Evolutionary conservation across 2,113 vertebrate genomes (phyloP), one percentile per base, ranked within the genome.

Genomic region (Callopanchax toddi): DNA sequence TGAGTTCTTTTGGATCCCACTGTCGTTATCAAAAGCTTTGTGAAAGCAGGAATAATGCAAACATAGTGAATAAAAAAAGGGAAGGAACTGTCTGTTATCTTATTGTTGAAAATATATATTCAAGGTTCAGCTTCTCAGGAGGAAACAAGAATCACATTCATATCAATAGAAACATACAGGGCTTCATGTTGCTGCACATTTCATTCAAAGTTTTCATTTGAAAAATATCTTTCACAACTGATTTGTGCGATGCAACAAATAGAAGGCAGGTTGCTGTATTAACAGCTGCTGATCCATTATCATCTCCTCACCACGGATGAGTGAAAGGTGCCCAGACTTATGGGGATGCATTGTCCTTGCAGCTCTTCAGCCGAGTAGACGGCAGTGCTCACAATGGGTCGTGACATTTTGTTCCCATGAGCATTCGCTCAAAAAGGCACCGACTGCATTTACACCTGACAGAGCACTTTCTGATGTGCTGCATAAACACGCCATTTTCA

Each of bases 291-390:
- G 36, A 9, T 37, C 2, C 45, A 63, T 55, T 42, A 66, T 63
- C 39, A 71, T 51, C 56, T 50, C 23, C 22, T 64, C 56, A 46
- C 25, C 52, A 26, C 2, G 1, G 39, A 53, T 71, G 64, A 76
- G 54, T 64, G 46, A 78, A 67, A 60, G 21, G 50, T 62, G 60
- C 49, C 45, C 20, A 40, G 57, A 69, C 67, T 70, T 60, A 67
- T 50, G 60, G 25, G 60, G 76, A 58, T 52, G 60, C 6, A 45
- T 40, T 61, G 63, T 49, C 57, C 60, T 54, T 13, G 29, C 29
- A 51, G 69, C 65, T 64, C 17, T 62, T 53, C 44, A 57, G 62
- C 18, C 21, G 55, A 74, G 46, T 15, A 26, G 43, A 76, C 65
- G 43, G 26, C 36, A 58, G 56, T 48, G 62, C 51, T 43, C 52